These are phyloP conservation scores for Epizoanthus stellaris DNA, from an alignment of 92 coral and sea anemone genomes.

Conservation along the genomic window DNA sequence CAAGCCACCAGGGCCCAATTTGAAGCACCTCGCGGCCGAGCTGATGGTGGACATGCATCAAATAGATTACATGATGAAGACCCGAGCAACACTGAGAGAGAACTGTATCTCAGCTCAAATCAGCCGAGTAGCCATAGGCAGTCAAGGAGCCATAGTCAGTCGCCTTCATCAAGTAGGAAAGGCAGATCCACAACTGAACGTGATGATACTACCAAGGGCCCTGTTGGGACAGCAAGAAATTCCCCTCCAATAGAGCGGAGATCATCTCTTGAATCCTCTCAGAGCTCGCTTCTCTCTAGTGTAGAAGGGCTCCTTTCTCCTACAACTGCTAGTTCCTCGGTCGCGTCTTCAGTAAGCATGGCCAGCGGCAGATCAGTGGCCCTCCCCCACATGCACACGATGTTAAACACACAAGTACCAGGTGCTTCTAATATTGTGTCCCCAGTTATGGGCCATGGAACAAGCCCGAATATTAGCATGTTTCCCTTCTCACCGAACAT, in stretches of 20 bases:
- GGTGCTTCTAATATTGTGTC: conserved; percentile 31
- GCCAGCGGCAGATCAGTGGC: conserved; percentile 28
- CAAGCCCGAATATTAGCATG: conserved; percentile 33
- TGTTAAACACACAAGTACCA: conserved; percentile 43
- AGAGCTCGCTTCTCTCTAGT: background rate
- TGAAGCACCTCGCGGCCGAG: background rate
- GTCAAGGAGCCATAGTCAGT: background rate
- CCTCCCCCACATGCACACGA: conserved; percentile 73
- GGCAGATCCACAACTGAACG: background rate
- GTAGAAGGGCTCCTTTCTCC: conserved; percentile 22
- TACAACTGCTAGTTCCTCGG: background rate
- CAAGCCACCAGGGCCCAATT: background rate
- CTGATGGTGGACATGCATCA: background rate
- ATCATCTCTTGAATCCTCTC: background rate
- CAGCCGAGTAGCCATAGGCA: conserved; percentile 4
- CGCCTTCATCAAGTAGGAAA: background rate
- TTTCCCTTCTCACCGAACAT: conserved; percentile 58
- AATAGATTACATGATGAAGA: background rate
- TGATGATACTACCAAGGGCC: no score
- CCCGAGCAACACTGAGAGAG: background rate
- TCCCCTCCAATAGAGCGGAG: background rate
- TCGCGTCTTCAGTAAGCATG: background rate
- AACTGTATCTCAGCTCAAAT: conserved; percentile 2
- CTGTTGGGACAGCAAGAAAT: background rate
- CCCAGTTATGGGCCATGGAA: conserved; percentile 30